A percentile compares a stretch with the other conserved stretches of the same genome.
These are phyloP conservation scores for Monochamus alternatus DNA, from an alignment of 2,888 invertebrate species.

Conservation along the genomic window DNA sequence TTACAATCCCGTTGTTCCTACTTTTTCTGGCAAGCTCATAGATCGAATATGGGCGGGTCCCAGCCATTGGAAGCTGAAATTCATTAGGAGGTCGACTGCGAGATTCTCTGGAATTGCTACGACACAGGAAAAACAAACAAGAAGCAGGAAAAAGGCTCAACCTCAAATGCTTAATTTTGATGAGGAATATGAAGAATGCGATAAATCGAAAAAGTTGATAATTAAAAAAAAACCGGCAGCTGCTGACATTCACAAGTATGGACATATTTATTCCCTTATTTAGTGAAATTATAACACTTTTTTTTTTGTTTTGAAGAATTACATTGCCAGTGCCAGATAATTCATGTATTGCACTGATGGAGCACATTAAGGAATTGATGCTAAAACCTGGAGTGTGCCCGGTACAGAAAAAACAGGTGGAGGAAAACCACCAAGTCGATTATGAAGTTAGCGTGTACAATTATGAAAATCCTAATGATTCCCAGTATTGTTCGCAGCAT, in stretches of 20 bases:
- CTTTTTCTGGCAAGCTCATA: constrained; percentile 55
- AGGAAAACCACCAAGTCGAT: constrained; percentile 53
- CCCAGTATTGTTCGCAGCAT: constrained; percentile 70
- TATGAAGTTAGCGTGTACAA: constrained; percentile 71
- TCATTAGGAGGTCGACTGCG: constrained; percentile 54
- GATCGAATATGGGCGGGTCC: constrained; percentile 85
- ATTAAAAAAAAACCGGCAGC: constrained; percentile 46
- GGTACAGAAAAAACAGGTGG: constrained; percentile 39
- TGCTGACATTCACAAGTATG: constrained; percentile 49
- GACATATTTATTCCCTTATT: not conserved
- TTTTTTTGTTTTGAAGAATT: constrained; percentile 46
- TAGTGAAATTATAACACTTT: constrained; percentile 3
- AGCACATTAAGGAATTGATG: constrained; percentile 49
- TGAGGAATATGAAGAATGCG: constrained; percentile 34
- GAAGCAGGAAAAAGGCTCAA: constrained; percentile 48
- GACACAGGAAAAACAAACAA: constrained; percentile 50
- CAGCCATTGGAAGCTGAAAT: constrained; percentile 85
- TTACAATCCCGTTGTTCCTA: constrained; percentile 75
- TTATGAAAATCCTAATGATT: constrained; percentile 74
- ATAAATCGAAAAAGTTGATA: constrained; percentile 40
- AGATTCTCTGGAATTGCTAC: constrained; percentile 13
- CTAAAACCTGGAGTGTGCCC: constrained; percentile 50
- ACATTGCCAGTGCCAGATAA: constrained; percentile 53
- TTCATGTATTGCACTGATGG: constrained; percentile 43
- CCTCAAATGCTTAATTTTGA: constrained; percentile 42